Percentiles rank a stretch among this genome's conserved stretches.
These are phyloP conservation scores for Thoracochromis brauschi DNA, from an alignment of 2,113 vertebrate genomes.

Conservation along the genomic window DNA sequence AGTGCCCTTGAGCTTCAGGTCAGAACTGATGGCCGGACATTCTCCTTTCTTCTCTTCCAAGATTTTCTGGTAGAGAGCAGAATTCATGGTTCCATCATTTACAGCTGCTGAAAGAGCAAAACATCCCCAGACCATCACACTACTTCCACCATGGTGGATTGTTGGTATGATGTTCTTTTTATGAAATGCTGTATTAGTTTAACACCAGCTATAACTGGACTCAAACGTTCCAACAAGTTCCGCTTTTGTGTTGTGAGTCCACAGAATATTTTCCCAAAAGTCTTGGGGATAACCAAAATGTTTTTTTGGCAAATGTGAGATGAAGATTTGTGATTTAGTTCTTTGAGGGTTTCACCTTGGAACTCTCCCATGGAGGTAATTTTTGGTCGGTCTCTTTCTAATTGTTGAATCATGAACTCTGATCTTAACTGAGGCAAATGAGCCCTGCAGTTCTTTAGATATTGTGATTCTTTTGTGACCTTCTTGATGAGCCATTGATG, in stretches of 20 bases:
- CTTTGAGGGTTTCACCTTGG: neutral
- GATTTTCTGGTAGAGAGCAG: neutral
- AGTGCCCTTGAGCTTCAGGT: neutral
- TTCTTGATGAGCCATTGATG: neutral
- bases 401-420: neutral
- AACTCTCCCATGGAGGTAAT: neutral
- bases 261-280: neutral
- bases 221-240: neutral
- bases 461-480: neutral
- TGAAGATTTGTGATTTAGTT: neutral
- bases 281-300: neutral
- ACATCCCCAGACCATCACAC: neutral
- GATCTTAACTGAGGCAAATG: neutral
- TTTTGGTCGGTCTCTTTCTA: neutral
- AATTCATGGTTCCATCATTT: neutral
- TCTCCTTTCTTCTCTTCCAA: neutral
- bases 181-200: neutral
- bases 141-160: neutral
- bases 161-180: neutral
- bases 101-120: neutral
- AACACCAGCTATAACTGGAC: neutral
- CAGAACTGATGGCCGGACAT: neutral
- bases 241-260: neutral
- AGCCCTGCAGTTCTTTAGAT: neutral
- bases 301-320: neutral